Percentiles rank a stretch among this genome's conserved stretches.
These are phyloP conservation scores for Microcebus murinus DNA, from an alignment of 2,113 vertebrate genomes.

Conservation along the genomic window DNA sequence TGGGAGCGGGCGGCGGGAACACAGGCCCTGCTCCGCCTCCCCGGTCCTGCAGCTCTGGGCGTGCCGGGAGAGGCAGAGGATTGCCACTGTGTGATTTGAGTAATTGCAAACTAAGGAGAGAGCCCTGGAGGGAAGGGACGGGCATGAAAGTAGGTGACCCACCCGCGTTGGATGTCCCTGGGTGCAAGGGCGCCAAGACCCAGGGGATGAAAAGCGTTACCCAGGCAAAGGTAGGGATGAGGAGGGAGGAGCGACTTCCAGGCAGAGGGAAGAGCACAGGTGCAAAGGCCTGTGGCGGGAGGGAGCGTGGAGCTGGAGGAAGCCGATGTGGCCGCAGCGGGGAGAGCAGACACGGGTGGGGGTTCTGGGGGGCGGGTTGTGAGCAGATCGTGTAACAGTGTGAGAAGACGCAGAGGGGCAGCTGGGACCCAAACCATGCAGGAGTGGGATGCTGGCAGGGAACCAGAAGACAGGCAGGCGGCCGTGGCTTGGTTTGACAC, in stretches of 20 bases:
- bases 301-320: not conserved
- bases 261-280: not conserved
- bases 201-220: not conserved
- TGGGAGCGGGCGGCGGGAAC: not conserved
- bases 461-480: not conserved
- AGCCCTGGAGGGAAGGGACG: not conserved
- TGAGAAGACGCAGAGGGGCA: not conserved
- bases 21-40: not conserved
- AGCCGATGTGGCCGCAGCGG: not conserved
- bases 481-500: not conserved
- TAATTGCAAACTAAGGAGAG: not conserved
- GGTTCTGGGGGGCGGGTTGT: not conserved
- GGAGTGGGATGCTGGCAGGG: not conserved
- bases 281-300: not conserved
- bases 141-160: not conserved
- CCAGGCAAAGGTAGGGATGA: not conserved
- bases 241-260: not conserved
- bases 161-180: fast-evolving
- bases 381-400: not conserved
- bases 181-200: not conserved
- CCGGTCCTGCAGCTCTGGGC: not conserved
- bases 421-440: not conserved
- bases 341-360: not conserved
- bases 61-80: not conserved
- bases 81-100: not conserved